Conservation (phyloP, 1,140 invertebrate species). For the Cephus cinctus region DNA sequence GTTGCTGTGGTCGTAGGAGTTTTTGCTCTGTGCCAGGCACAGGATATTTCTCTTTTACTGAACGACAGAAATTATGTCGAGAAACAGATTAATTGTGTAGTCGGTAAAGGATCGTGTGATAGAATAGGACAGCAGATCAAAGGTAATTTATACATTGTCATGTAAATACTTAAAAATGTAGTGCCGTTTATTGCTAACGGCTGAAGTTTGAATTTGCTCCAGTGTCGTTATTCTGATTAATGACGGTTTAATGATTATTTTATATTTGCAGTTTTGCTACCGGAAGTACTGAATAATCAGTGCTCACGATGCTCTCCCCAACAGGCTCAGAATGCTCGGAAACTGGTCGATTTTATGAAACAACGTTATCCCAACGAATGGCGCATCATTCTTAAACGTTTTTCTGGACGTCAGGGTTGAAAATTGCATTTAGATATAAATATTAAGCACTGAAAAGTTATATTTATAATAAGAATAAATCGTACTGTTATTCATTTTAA, state of each 20-base stretch:
- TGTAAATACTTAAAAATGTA: not conserved
- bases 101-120: conserved; percentile 31
- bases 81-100: conserved; percentile 35
- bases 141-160: conserved; percentile 21
- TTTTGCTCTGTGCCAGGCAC: not conserved
- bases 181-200: too few relatives aligned
- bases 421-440: too few relatives aligned
- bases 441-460: too few relatives aligned
- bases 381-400: conserved; percentile 19
- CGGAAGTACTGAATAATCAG: conserved; percentile 27
- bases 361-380: conserved; percentile 28
- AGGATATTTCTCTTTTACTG: conserved; percentile 17
- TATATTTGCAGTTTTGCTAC: conserved; percentile 57
- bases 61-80: conserved; percentile 23
- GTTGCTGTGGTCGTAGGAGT: not conserved
- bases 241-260: too few relatives aligned
- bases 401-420: too few relatives aligned
- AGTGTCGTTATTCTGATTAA: too few relatives aligned
- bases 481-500: too few relatives aligned
- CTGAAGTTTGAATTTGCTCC: too few relatives aligned
- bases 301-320: conserved; percentile 28
- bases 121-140: conserved; percentile 33
- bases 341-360: conserved; percentile 27
- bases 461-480: too few relatives aligned
- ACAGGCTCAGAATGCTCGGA: conserved; percentile 21